These are phyloP conservation scores for Blomia tropicalis DNA, from an alignment of 2,888 invertebrate genomes.

Conservation along the genomic window DNA sequence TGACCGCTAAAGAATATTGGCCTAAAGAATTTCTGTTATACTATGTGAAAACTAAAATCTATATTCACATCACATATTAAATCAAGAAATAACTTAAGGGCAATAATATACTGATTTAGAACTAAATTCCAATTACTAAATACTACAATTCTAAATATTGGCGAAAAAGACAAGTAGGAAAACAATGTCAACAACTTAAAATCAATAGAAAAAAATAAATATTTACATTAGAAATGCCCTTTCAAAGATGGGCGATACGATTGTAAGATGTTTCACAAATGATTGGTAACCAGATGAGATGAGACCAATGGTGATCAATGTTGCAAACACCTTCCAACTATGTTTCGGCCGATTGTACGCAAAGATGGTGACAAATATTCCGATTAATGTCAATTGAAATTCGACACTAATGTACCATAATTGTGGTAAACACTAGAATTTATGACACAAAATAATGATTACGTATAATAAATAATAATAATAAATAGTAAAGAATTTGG, in stretches of 20 bases:
- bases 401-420: conserved; percentile 18
- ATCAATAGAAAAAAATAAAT: background rate
- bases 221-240: conserved; percentile 15
- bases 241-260: background rate
- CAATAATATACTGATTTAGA: background rate
- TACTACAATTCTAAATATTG: too few relatives aligned
- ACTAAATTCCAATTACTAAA: too few relatives aligned
- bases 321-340: background rate
- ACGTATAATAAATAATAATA: background rate
- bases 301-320: conserved; percentile 10
- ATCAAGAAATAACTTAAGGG: too few relatives aligned
- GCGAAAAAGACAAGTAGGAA: too few relatives aligned
- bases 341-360: conserved; percentile 11
- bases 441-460: background rate
- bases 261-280: background rate
- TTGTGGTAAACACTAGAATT: conserved; percentile 20
- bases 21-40: too few relatives aligned
- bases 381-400: conserved; percentile 16
- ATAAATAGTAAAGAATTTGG: background rate
- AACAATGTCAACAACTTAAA: too few relatives aligned
- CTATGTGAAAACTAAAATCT: too few relatives aligned
- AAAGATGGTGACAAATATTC: conserved; percentile 11
- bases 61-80: too few relatives aligned
- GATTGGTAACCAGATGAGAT: background rate
- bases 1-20: too few relatives aligned